A percentile compares a stretch with the other conserved stretches of the same genome.
Evolutionary conservation across 2,797 vertebrate genomes (phyloP).

Genomic region (Crossoptilon crossoptilon): DNA sequence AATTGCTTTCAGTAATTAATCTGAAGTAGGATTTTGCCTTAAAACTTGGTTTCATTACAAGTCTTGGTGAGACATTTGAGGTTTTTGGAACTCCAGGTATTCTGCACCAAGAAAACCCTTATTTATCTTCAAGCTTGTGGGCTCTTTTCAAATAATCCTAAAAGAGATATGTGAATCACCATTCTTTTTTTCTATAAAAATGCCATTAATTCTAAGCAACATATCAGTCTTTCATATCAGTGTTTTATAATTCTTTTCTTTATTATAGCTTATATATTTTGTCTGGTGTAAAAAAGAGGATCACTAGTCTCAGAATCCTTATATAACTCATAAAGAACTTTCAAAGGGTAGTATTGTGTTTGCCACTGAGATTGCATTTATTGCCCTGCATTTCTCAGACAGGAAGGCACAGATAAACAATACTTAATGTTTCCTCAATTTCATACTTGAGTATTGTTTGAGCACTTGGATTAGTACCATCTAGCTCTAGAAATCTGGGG

Average conservation of each 20-base stretch:
- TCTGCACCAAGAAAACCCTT: background rate
- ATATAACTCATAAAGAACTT: background rate
- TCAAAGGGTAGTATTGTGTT: background rate
- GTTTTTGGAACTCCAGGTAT: background rate
- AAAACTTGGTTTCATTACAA: background rate
- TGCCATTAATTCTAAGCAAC: background rate
- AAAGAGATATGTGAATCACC: fast-evolving
- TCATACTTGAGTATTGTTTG: background rate
- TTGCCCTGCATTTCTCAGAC: background rate
- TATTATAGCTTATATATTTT: fast-evolving
- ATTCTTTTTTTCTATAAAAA: background rate
- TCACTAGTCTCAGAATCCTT: background rate
- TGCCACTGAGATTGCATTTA: background rate
- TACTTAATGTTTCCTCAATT: background rate
- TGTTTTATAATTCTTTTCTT: background rate
- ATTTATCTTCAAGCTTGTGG: background rate
- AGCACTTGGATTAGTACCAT: background rate
- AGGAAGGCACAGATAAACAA: background rate
- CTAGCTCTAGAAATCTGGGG: background rate
- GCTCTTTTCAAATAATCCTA: background rate
- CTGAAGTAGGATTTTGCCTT: background rate
- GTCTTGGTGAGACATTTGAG: background rate
- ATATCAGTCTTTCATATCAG: background rate
- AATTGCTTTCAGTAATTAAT: constrained; percentile 44
- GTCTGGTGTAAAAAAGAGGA: background rate